Percentiles rank a stretch among this genome's conserved stretches.
Conservation (phyloP, 2,113 vertebrate genomes). For the Varanus salvator region DNA sequence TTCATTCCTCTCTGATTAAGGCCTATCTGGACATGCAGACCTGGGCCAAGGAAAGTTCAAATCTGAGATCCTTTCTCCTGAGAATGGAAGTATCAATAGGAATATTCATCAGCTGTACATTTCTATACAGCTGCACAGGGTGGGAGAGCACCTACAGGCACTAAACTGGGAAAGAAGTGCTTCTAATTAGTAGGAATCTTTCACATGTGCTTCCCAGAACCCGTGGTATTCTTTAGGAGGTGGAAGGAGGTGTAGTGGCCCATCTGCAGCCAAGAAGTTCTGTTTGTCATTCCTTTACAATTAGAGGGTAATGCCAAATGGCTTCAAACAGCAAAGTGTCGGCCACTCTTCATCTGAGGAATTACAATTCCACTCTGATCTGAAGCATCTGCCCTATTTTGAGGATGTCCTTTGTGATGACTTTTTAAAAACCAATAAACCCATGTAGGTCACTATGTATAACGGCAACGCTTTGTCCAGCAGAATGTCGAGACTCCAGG, state of each 20-base stretch:
- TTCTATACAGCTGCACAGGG: background rate
- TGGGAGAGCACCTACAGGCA: fast-evolving
- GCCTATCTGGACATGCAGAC: conserved; percentile 56
- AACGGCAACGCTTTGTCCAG: background rate
- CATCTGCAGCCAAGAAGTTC: background rate
- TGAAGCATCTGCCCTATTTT: background rate
- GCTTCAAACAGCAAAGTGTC: background rate
- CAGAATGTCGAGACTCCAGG: background rate
- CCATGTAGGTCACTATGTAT: background rate
- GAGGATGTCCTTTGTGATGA: background rate
- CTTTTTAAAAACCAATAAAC: background rate
- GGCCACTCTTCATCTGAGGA: fast-evolving
- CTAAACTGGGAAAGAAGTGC: fast-evolving
- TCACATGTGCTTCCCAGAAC: background rate
- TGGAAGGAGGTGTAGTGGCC: fast-evolving
- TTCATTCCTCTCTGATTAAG: conserved; percentile 55
- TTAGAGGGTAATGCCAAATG: background rate
- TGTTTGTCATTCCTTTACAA: background rate
- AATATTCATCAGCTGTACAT: conserved; percentile 15
- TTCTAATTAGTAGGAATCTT: conserved; percentile 1
- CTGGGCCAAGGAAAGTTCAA: conserved; percentile 21
- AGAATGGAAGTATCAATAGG: conserved; percentile 48
- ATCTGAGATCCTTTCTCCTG: conserved; percentile 24
- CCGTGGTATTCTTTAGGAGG: background rate
- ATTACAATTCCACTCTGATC: fast-evolving